Conservation (phyloP, 1,140 invertebrate species). For the Macrosteles quadrilineatus region DNA sequence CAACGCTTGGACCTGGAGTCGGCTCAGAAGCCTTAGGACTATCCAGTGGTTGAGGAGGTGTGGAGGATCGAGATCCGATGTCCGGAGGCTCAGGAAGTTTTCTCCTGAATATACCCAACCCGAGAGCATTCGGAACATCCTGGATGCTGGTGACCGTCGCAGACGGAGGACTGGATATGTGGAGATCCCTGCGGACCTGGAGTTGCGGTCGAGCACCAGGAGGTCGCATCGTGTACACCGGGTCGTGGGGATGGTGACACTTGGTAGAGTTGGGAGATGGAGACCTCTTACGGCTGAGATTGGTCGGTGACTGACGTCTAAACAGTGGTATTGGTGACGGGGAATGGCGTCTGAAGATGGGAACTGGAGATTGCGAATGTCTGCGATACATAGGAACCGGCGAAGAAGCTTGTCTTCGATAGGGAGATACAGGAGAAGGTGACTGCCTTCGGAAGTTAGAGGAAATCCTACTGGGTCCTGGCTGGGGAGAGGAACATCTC, state of each 20-base stretch:
- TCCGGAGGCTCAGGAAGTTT: constrained; percentile 34
- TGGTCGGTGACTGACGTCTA: constrained; percentile 36
- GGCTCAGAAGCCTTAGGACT: constrained; percentile 18
- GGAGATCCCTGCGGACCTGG: constrained; percentile 40
- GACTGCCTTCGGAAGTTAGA: constrained; percentile 29
- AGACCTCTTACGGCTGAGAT: constrained; percentile 21
- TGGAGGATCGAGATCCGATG: background rate
- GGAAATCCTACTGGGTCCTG: constrained; percentile 29
- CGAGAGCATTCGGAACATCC: constrained; percentile 2
- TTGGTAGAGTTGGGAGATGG: constrained; percentile 33
- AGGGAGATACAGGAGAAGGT: constrained; percentile 32
- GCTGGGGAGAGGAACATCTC: constrained; percentile 31
- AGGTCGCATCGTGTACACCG: constrained; percentile 40
- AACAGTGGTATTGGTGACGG: constrained; percentile 29
- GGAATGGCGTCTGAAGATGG: constrained; percentile 30
- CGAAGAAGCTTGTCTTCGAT: constrained; percentile 31
- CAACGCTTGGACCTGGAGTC: constrained; percentile 8
- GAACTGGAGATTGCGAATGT: constrained; percentile 35
- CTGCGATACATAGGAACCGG: constrained; percentile 24
- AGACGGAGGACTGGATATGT: constrained; percentile 31
- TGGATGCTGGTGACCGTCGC: constrained; percentile 27
- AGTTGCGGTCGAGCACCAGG: constrained; percentile 29
- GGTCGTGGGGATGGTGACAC: constrained; percentile 33
- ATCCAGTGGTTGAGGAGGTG: background rate
- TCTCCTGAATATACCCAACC: constrained; percentile 32